A percentile compares a stretch with the other conserved stretches of the same genome.
Evolutionary conservation across 2,888 invertebrate genomes (phyloP).

Genomic region (Tiphia femorata): DNA sequence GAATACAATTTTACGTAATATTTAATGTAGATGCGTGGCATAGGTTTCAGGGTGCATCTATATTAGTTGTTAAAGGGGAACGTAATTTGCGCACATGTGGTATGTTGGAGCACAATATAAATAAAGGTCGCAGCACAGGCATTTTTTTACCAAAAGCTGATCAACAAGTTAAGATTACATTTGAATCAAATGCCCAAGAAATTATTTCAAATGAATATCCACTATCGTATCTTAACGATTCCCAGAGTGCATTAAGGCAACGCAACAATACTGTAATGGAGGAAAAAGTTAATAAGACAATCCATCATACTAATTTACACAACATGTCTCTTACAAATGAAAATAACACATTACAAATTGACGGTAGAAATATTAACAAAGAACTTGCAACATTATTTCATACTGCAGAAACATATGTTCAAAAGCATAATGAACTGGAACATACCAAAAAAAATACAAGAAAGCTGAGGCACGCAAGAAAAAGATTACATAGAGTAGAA

Average conservation of each 20-base stretch:
- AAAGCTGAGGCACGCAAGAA: conserved; percentile 48
- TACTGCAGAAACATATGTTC: conserved; percentile 34
- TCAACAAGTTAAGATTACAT: conserved; percentile 74
- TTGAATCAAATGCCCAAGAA: conserved; percentile 73
- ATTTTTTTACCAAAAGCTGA: conserved; percentile 71
- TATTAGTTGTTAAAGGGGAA: conserved; percentile 85
- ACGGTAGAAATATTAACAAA: neutral
- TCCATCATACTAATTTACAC: neutral
- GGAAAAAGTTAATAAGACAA: neutral
- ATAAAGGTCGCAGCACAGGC: conserved; percentile 72
- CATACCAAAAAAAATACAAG: conserved; percentile 23
- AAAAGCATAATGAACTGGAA: conserved; percentile 32
- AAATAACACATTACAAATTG: neutral
- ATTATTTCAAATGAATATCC: conserved; percentile 53
- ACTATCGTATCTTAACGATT: neutral
- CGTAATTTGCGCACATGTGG: conserved; percentile 84
- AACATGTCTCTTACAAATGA: neutral
- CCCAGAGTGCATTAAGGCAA: neutral
- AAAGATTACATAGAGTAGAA: conserved; percentile 31
- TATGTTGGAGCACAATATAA: conserved; percentile 78
- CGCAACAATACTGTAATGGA: neutral
- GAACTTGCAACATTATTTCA: conserved; percentile 20
- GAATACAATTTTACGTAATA: neutral
- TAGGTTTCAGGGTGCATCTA: conserved; percentile 78
- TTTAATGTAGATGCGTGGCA: neutral